These are phyloP conservation scores for Varecia variegata DNA, from an alignment of 2,797 vertebrate species.

Conservation along the genomic window DNA sequence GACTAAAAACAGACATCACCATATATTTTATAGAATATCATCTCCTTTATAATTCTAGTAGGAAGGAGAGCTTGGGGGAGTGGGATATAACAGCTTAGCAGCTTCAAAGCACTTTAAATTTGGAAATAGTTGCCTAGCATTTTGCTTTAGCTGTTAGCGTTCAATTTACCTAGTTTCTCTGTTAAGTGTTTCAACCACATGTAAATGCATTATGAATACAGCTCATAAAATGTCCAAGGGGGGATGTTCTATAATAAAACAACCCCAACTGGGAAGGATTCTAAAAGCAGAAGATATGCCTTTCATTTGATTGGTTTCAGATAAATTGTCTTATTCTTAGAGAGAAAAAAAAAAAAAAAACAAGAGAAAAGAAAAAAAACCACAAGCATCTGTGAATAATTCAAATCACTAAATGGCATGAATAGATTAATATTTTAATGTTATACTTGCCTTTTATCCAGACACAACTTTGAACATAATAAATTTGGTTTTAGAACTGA, in stretches of 20 bases:
- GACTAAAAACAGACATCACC: neutral
- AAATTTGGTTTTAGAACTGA: constrained; percentile 76
- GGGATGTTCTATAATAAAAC: constrained; percentile 47
- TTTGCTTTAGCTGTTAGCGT: neutral
- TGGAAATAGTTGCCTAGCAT: constrained; percentile 48
- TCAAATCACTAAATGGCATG: constrained; percentile 77
- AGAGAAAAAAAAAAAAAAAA: neutral
- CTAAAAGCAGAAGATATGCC: constrained; percentile 55
- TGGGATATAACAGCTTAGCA: neutral
- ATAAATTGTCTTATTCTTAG: constrained; percentile 69
- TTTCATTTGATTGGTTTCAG: constrained; percentile 57
- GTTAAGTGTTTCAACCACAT: constrained; percentile 27
- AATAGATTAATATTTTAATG: constrained; percentile 82
- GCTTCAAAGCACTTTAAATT: constrained; percentile 47
- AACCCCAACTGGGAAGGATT: constrained; percentile 55
- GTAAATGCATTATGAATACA: constrained; percentile 56
- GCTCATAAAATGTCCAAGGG: constrained; percentile 57
- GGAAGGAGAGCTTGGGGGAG: neutral
- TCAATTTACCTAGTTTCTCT: constrained; percentile 47
- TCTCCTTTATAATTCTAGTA: neutral
- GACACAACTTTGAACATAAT: constrained; percentile 81
- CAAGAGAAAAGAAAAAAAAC: neutral
- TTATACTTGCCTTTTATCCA: constrained; percentile 77
- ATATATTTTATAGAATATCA: neutral
- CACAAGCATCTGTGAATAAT: constrained; percentile 77